Evolutionary conservation across 1,140 invertebrate genomes (phyloP), one percentile per base, ranked within the genome.

Genomic region (Drosophila guanche): DNA sequence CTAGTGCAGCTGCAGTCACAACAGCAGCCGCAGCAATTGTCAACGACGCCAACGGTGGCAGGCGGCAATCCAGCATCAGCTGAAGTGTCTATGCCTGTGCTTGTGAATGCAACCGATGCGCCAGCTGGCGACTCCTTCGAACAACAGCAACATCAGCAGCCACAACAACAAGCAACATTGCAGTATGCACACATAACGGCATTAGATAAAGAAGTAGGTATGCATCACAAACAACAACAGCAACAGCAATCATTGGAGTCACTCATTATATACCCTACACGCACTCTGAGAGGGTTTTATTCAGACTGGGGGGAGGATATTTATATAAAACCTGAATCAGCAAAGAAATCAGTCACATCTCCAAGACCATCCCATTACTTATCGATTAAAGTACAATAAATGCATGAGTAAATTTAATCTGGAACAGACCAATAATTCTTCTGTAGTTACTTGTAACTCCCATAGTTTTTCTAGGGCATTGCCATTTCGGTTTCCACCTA

Each of bases 161-260:
- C 40, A 1, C 62, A 59, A 23, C 70, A 60, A 45, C 80, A 46
- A 57, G 47, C 63, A 57, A 53, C 55, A 59, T 22, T 84, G 80
- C 83, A 88, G 66, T 81, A 71, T 88, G 56, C 83, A 67, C 74
- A 79, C 68, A 89, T 90, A 73, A 76, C 84, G 50, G 58, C 79
- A 65, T 80, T 90, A 77, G 89, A 90, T 76, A 90, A 90, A 90
- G 89, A 90, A 90, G 89, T 90, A 90, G 89, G 89, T 90, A 90
- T 89, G 89, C 68, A 83, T 71, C 71, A 56, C 20, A 59, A 16
- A 48, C 27, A 56, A 69, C 54, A 54, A 70, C 42, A 70, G 69
- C 33, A 52, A 52, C 25, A 20, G 16, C 0, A 60, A 55, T 25
- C 42, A 48, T 40, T n/a, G 22, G 14, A 16, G 5, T 27, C 8